Evolutionary conservation across 2,113 vertebrate species (phyloP), one percentile per base, ranked within the genome.

Genomic region (Sigmodon hispidus): DNA sequence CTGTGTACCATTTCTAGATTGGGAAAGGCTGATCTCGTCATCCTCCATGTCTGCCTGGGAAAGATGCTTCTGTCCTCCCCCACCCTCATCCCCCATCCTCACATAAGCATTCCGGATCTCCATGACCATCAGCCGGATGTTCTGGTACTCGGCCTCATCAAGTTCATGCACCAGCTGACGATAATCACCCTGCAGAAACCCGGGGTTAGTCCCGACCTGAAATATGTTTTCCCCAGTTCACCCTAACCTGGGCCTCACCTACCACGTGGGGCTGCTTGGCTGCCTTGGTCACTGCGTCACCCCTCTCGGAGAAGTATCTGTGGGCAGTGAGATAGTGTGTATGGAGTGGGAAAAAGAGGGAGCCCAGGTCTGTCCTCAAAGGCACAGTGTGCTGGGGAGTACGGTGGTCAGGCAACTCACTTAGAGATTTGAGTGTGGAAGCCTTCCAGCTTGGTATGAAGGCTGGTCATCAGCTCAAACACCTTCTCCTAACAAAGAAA

Each of bases 401-500:
- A 2, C 2, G 7, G 31, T 19, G 52, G 24, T 13, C 34, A 7
- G 50, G 26, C 79, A 29, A 97, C 99, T 99, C 98, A 99, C 99
- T 99, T 99, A 90, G 99, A 98, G 90, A 99, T 99, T 90, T 99
- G 99, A 31, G 99, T 99, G 94, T 99, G 99, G 97, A 99, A 99
- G 43, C 97, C 99, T 96, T 99, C 99, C 5, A 99, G 98, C 96
- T 99, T 99, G n/a, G 99, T 99, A 93, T 99, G 99, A 40, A 98
- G 98, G 92, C 96, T 98, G 31, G 99, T 99, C 98, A 99, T 97
- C 96, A 99, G 96, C 94, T 99, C 99, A 93, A 99, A 99, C 83
- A 99, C 99, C 93, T 99, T 99, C 97, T 99, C 99, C 99, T 99
- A 96, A 65, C 22, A n/a, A 79, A 85, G 67, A 65, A 87, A 26